These are phyloP conservation scores for Cirrhinus mrigala DNA, from an alignment of 2,797 vertebrate genomes.

Conservation along the genomic window DNA sequence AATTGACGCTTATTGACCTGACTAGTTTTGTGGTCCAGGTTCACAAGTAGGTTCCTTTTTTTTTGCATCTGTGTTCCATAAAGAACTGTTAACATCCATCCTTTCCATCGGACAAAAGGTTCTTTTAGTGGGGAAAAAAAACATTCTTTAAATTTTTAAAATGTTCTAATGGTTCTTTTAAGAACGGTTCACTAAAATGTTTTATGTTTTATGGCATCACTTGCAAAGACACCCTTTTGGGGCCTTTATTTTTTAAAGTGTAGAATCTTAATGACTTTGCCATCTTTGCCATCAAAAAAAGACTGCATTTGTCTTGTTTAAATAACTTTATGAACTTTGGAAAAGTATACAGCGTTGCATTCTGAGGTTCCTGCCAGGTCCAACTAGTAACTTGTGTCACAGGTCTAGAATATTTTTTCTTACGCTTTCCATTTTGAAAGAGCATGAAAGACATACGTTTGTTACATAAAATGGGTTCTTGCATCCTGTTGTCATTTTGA, in stretches of 20 bases:
- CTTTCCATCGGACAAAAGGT: not conserved
- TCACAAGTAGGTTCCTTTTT: too few species aligned
- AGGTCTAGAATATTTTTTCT: not conserved
- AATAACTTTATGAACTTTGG: not conserved
- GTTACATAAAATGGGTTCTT: not conserved
- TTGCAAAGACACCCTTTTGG: not conserved
- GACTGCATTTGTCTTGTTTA: not conserved
- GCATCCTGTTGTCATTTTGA: not conserved
- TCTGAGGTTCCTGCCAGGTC: not conserved
- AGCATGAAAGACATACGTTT: not conserved
- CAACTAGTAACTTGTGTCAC: conserved; percentile 3
- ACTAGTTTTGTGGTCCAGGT: too few species aligned
- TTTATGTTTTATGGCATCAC: not conserved
- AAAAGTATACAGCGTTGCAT: not conserved
- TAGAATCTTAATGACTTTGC: not conserved
- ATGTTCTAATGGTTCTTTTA: not conserved
- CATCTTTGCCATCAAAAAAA: not conserved
- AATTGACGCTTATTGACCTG: too few species aligned
- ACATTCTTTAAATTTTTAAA: not conserved
- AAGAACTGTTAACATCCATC: not conserved
- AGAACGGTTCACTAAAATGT: not conserved
- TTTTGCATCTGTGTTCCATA: not conserved
- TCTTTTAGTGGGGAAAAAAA: not conserved
- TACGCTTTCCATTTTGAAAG: not conserved
- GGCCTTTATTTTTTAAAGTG: not conserved